Base-by-base conservation (phyloP, 2,113 vertebrate species). In the Parotia lawesii region DNA sequence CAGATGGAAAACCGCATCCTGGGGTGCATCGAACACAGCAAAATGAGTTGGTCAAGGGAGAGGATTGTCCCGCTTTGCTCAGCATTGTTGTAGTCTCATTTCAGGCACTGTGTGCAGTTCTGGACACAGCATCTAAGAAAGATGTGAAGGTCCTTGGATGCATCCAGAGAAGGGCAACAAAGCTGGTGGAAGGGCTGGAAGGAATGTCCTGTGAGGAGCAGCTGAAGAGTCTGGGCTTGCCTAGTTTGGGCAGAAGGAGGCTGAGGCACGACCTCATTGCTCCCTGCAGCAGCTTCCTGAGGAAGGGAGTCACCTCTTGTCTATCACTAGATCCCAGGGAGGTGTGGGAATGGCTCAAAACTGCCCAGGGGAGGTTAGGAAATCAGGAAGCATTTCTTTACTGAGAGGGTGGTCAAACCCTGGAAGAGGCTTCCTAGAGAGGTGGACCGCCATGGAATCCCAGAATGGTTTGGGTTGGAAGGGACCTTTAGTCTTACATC, bases 81-180 rank as follows among this genome's bases (percentile, higher is more conserved):
- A 40, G 11, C 0, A 0, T 28, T 76, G 33, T 16, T 62, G 44
- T 4, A 2, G 61, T 48, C 45, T 31, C 24, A 24, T 47, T 51
- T 67, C 0, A 0, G 29, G 15, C 25, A 8, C 37, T 18, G 14
- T 23, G 7, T 35, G 33, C 18, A 2, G 15, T 44, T 65, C 66
- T 69, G 35, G 13, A 6, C 50, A 22, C 33, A 22, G 7, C 9
- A 5, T 20, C 61, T 48, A 2, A 45, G 44, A 54, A 48, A 5
- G 28, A 15, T 16, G 21, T 9, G 21, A 12, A 45, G 19, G 29
- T 74, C 18, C 9, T 35, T 33, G 35, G 38, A 12, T 37, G 19
- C 4, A 2, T 44, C 23, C 19, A 16, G 22, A 72, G 54, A 24
- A 38, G 12, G 27, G 9, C 19, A 31, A 0, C 23, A 42, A 24